Conservation (phyloP, 2,797 vertebrate species). For the Brotula barbata region DNA sequence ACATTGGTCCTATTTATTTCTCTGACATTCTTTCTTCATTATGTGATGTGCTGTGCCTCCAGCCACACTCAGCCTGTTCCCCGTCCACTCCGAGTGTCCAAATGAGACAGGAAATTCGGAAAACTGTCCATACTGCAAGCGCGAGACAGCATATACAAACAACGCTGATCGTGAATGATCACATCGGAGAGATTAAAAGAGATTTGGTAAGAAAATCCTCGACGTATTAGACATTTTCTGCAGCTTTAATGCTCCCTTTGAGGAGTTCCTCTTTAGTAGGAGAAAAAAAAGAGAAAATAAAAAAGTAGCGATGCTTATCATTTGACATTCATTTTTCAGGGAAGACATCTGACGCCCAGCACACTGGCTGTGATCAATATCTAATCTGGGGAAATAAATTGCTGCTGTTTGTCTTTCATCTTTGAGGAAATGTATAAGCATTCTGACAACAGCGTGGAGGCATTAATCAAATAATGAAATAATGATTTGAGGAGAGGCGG, state of each 20-base stretch:
- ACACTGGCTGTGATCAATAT: constrained; percentile 82
- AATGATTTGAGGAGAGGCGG: constrained; percentile 64
- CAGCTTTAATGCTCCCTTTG: neutral
- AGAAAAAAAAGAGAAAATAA: constrained; percentile 26
- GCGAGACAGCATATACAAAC: constrained; percentile 38
- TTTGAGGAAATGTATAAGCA: constrained; percentile 81
- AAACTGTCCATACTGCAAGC: constrained; percentile 6
- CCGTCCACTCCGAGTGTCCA: constrained; percentile 56
- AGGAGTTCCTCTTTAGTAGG: constrained; percentile 18
- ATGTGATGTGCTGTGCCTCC: constrained; percentile 53
- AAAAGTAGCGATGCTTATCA: constrained; percentile 58
- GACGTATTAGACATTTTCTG: too few relatives aligned
- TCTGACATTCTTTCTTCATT: constrained; percentile 70
- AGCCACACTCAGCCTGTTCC: constrained; percentile 55
- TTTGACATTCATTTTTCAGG: constrained; percentile 80
- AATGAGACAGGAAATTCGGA: constrained; percentile 47
- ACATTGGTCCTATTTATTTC: constrained; percentile 66
- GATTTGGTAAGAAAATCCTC: constrained; percentile 7
- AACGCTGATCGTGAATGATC: constrained; percentile 45
- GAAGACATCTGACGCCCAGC: constrained; percentile 77
- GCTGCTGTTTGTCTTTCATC: constrained; percentile 84
- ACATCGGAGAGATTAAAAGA: constrained; percentile 42
- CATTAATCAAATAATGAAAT: constrained; percentile 83
- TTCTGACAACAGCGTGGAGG: constrained; percentile 75
- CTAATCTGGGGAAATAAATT: constrained; percentile 86